A percentile compares a stretch with the other conserved stretches of the same genome.
These are phyloP conservation scores for Cheumatopsyche charites DNA, from an alignment of 1,140 invertebrate genomes.

Conservation along the genomic window DNA sequence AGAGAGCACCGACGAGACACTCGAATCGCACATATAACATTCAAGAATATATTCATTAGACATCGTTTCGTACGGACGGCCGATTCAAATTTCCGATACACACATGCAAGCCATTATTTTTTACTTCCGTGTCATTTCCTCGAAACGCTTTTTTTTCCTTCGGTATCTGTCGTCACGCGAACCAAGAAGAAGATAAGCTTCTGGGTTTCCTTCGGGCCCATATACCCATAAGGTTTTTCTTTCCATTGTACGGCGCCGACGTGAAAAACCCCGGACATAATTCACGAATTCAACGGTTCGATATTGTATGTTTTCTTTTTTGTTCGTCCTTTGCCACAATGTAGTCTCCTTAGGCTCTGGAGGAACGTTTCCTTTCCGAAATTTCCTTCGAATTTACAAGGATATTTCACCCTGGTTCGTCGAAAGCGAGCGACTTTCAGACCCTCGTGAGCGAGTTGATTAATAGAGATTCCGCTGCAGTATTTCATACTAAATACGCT, in stretches of 20 bases:
- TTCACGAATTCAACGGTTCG: background rate
- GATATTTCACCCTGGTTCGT: too few relatives aligned
- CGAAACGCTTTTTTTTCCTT: constrained; percentile 27
- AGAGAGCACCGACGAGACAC: too few relatives aligned
- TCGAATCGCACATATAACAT: too few relatives aligned
- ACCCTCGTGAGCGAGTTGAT: constrained; percentile 11
- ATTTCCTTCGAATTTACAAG: too few relatives aligned
- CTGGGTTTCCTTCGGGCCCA: too few relatives aligned
- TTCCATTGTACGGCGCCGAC: constrained; percentile 19
- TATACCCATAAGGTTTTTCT: constrained; percentile 33
- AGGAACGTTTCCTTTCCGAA: too few relatives aligned
- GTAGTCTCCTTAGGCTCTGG: background rate
- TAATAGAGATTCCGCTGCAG: constrained; percentile 12
- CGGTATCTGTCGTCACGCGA: constrained; percentile 44
- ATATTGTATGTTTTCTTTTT: background rate
- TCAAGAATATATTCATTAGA: too few relatives aligned
- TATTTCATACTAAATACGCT: constrained; percentile 18
- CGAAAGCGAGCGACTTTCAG: too few relatives aligned
- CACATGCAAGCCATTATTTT: constrained; percentile 43
- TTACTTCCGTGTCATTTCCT: constrained; percentile 45
- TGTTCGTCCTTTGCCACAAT: background rate
- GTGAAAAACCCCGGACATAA: background rate
- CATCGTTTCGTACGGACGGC: background rate
- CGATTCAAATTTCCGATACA: constrained; percentile 19
- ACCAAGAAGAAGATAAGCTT: constrained; percentile 17